These are phyloP conservation scores for Drosophila affinis DNA, from an alignment of 2,888 invertebrate genomes.

Conservation along the genomic window DNA sequence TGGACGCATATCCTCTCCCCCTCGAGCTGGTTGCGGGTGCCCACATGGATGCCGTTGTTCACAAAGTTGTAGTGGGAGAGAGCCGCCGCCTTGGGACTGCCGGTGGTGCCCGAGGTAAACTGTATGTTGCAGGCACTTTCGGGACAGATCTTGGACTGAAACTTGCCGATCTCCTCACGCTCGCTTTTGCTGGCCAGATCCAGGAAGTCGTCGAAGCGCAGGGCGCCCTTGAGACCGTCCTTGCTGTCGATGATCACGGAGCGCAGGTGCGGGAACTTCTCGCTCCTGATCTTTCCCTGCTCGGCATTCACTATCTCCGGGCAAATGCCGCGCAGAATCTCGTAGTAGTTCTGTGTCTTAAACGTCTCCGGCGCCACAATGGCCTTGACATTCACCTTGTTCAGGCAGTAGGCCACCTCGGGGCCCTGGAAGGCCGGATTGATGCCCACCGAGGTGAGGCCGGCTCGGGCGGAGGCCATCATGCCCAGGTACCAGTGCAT, in stretches of 20 bases:
- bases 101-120: conserved; percentile 93
- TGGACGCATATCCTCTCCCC: conserved; percentile 85
- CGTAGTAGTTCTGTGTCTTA: conserved; percentile 88
- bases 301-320: conserved; percentile 85
- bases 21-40: conserved; percentile 84
- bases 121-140: conserved; percentile 90
- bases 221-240: conserved; percentile 83
- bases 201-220: conserved; percentile 84
- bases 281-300: conserved; percentile 84
- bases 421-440: conserved; percentile 89
- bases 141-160: conserved; percentile 86
- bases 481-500: conserved; percentile 90
- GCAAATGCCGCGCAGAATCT: conserved; percentile 86
- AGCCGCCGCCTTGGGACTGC: conserved; percentile 89
- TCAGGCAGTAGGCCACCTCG: conserved; percentile 89
- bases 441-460: conserved; percentile 89
- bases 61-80: conserved; percentile 89
- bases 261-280: conserved; percentile 85
- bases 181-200: conserved; percentile 59
- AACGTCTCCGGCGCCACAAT: conserved; percentile 87
- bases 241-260: conserved; percentile 86
- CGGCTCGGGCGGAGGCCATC: conserved; percentile 89
- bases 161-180: conserved; percentile 51
- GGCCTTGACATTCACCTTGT: conserved; percentile 88
- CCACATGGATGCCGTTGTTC: conserved; percentile 90